Base-by-base conservation (phyloP, 64 coral and sea anemone species). In the Dendronephthya gigantea region DNA sequence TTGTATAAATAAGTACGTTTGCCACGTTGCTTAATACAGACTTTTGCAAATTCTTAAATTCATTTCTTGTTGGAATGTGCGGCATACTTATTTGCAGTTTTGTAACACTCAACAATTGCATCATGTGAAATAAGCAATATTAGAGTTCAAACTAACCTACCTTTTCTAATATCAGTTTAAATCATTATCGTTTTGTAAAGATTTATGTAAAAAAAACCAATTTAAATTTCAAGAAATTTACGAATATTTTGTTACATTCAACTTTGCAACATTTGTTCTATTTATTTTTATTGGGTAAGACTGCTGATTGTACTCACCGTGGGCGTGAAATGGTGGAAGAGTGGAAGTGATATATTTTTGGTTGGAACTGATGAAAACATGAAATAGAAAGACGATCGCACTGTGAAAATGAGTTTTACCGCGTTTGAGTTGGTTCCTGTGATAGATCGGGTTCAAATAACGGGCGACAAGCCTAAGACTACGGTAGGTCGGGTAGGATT, bases 401-500 rank as follows among this genome's bases (percentile, higher is more conserved):
- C 6, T 9, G 6, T 39, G 9, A 79, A 39, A 39, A 79, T 79
- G 72, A 79, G 32, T 79, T 79, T 79, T 39, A 79, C 34, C 72
- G 72, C 72, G 1, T 79, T 79, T 79, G 72, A 79, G 32, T 35
- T 79, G 36, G 72, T 79, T 36, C 72, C 72, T 36, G 72, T 79
- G 15, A 79, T 79, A 36, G 72, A 79, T 36, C 72, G 72, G 4
- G 72, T 79, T 1, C 72, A 79, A 39, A 17, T 79, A 19, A 79
- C 37, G 72, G 72, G 72, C 15, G 72, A 79, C 29, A 79, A 79
- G 13, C 4, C 72, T 29, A 79, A 34, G 36, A 79, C 72, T 33
- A 79, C 72, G 7, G 72, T 79, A 79, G 15, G 72, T 79, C 0
- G n/a, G n/a, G n/a, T n/a, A n/a, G n/a, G n/a, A n/a, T n/a, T n/a